phyloP scores from a whole-genome alignment of 1,140 invertebrate genomes.

The Adoxophyes honmai region DNA sequence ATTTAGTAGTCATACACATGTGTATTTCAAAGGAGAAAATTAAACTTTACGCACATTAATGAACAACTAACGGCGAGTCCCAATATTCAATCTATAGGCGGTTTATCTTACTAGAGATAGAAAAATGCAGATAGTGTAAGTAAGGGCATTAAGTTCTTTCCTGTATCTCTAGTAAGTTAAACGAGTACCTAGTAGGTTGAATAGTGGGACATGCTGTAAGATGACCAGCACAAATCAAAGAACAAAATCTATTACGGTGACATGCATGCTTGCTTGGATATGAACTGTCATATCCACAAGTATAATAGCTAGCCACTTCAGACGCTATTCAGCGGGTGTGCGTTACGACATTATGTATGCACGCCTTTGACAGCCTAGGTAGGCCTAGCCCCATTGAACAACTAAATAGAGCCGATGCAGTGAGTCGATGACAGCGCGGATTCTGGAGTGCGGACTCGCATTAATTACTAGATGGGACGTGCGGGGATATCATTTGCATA shows the following conservation, averaged over 20 bases:
- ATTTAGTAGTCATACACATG: not conserved
- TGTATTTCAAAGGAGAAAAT: not conserved
- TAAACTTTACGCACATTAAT: not conserved
- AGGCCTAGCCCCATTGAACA: conserved; percentile 51
- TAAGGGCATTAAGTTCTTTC: no score
- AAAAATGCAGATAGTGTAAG: no score
- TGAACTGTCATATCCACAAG: not conserved
- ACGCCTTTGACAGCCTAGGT: conserved; percentile 37
- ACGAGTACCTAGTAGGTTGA: no score
- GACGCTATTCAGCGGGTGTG: not conserved
- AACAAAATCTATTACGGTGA: not conserved
- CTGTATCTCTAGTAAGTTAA: no score
- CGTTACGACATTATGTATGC: conserved; percentile 8
- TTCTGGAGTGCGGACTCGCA: conserved; percentile 54
- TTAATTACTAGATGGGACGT: conserved; percentile 62
- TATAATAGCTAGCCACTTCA: conserved; percentile 1
- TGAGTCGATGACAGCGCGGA: conserved; percentile 38
- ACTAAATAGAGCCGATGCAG: conserved; percentile 43
- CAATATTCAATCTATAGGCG: no score
- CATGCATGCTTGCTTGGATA: not conserved
- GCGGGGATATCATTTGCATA: conserved; percentile 41
- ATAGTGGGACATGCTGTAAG: no score
- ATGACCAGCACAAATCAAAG: conserved; percentile 3
- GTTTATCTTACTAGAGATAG: no score
- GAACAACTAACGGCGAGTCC: no score